A percentile compares a stretch with the other conserved stretches of the same genome.
Evolutionary conservation across 2,888 invertebrate species (phyloP).

Genomic region (Lasioglossum oenotherae): DNA sequence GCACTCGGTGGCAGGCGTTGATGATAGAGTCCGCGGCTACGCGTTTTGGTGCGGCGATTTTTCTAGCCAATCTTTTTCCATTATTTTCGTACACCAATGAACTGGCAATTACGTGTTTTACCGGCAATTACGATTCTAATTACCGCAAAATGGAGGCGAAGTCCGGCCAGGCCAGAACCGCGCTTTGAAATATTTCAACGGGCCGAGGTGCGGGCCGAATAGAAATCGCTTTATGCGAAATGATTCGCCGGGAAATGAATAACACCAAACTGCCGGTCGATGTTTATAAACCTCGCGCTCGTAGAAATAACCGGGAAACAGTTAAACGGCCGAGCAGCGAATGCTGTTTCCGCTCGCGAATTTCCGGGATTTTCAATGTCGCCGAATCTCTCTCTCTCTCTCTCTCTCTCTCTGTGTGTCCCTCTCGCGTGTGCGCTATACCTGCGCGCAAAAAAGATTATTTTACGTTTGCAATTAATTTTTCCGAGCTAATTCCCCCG

Average conservation of each 20-base stretch:
- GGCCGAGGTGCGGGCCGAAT: background rate
- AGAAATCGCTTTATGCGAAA: background rate
- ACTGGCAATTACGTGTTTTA: background rate
- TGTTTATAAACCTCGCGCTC: background rate
- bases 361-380: background rate
- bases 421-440: background rate
- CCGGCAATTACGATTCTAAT: constrained; percentile 1
- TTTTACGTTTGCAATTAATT: background rate
- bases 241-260: background rate
- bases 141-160: background rate
- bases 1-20: background rate
- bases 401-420: background rate
- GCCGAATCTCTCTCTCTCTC: background rate
- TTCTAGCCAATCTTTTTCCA: background rate
- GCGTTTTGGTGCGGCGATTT: background rate
- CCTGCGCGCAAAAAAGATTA: background rate
- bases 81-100: background rate
- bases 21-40: background rate
- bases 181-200: background rate
- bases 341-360: background rate
- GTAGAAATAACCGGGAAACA: background rate
- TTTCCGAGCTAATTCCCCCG: background rate
- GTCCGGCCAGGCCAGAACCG: background rate
- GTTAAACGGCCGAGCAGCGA: background rate
- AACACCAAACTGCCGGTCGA: background rate